Evolutionary conservation across 2,888 invertebrate species (phyloP).

Genomic region (Meghimatium bilineatum): DNA sequence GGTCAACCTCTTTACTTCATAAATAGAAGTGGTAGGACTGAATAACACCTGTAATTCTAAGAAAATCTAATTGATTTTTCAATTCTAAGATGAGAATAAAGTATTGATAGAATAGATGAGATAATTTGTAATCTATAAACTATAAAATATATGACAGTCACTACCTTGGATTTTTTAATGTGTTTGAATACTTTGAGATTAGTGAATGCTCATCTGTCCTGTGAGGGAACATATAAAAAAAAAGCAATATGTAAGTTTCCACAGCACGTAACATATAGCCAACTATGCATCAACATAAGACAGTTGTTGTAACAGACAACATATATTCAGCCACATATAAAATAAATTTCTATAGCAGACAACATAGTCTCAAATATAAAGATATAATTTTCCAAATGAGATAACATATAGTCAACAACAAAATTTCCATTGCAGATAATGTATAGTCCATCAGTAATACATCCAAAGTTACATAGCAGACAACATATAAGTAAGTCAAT

Average conservation of each 20-base stretch:
- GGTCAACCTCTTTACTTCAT: too few species aligned
- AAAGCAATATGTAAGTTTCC: neutral
- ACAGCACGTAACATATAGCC: neutral
- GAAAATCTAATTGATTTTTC: too few species aligned
- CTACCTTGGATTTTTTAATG: constrained; percentile 42
- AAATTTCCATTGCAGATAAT: neutral
- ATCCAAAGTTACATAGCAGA: neutral
- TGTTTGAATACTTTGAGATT: constrained; percentile 39
- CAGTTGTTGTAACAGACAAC: neutral
- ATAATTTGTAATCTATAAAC: neutral
- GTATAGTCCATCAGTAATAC: too few species aligned
- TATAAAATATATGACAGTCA: neutral
- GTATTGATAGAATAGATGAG: neutral
- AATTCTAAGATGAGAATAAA: neutral
- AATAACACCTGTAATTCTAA: too few species aligned
- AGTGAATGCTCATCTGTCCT: constrained; percentile 36
- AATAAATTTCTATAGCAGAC: neutral
- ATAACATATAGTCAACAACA: neutral
- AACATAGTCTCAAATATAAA: neutral
- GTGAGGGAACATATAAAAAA: constrained; percentile 3
- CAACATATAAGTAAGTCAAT: too few species aligned
- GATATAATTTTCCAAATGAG: too few species aligned
- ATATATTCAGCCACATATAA: neutral
- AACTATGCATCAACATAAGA: neutral
- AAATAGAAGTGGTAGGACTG: too few species aligned